Conservation (phyloP, 2,888 invertebrate genomes). For the Dicyrtoma fusca region DNA sequence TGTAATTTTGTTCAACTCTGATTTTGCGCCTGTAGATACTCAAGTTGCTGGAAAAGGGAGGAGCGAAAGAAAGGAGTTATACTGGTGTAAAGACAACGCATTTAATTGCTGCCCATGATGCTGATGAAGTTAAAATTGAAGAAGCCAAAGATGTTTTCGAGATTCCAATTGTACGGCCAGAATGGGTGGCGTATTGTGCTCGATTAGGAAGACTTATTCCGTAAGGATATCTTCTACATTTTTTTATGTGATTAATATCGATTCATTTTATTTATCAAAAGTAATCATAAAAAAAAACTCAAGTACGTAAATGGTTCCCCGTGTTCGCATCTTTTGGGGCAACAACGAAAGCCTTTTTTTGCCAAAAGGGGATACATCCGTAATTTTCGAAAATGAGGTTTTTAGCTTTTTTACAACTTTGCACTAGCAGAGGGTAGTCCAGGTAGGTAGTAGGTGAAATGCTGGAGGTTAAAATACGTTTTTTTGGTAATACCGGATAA, state of each 20-base stretch:
- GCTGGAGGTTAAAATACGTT: too few relatives aligned
- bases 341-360: neutral
- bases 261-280: too few relatives aligned
- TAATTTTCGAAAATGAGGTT: too few relatives aligned
- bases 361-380: too few relatives aligned
- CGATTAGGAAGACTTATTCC: constrained; percentile 66
- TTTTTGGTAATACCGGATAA: too few relatives aligned
- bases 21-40: constrained; percentile 67
- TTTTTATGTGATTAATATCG: too few relatives aligned
- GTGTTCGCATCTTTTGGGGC: neutral
- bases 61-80: constrained; percentile 85
- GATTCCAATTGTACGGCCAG: constrained; percentile 83
- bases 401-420: too few relatives aligned
- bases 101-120: constrained; percentile 83
- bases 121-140: constrained; percentile 80
- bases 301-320: too few relatives aligned
- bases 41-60: constrained; percentile 78
- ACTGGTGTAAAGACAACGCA: constrained; percentile 91
- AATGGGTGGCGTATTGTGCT: constrained; percentile 76
- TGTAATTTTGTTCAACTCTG: neutral
- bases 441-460: too few relatives aligned
- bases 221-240: constrained; percentile 61
- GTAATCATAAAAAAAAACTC: too few relatives aligned
- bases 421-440: too few relatives aligned
- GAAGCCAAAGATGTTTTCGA: constrained; percentile 93